Evolutionary conservation across 2,888 invertebrate genomes (phyloP).

Genomic region (Bombylius discolor): DNA sequence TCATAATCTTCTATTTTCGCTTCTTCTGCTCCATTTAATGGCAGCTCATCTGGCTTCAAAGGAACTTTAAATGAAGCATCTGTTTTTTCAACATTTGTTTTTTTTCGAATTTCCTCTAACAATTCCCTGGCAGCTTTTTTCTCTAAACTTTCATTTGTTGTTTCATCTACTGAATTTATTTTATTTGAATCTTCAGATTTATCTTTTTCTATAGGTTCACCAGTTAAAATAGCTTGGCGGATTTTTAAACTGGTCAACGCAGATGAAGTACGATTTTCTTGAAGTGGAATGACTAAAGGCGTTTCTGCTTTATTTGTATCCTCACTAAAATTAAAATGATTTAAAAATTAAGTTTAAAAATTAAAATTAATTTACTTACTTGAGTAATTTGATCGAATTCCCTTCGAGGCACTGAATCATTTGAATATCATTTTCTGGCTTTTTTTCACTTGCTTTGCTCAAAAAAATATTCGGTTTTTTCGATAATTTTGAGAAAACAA

Average conservation of each 20-base stretch:
- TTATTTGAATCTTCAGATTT: slow-evolving; percentile 35
- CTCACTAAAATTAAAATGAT: slow-evolving; percentile 33
- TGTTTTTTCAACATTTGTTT: slow-evolving; percentile 26
- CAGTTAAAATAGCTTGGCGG: slow-evolving; percentile 28
- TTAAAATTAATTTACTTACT: slow-evolving; percentile 41
- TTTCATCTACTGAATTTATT: slow-evolving; percentile 23
- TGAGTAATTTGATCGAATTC: slow-evolving; percentile 59
- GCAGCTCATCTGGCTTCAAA: slow-evolving; percentile 40
- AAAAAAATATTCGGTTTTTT: slow-evolving; percentile 40
- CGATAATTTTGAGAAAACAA: slow-evolving; percentile 59
- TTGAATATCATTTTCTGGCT: slow-evolving; percentile 45
- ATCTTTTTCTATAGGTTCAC: slow-evolving; percentile 26
- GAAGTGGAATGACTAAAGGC: slow-evolving; percentile 55
- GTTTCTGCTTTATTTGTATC: slow-evolving; percentile 27
- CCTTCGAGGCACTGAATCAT: slow-evolving; percentile 67
- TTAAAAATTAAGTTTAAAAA: slow-evolving; percentile 6
- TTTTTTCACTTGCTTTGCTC: slow-evolving; percentile 21
- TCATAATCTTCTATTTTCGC: slow-evolving; percentile 59
- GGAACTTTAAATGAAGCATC: slow-evolving; percentile 39
- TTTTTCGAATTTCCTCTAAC: slow-evolving; percentile 43
- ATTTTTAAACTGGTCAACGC: slow-evolving; percentile 34
- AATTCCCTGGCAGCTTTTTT: slow-evolving; percentile 63
- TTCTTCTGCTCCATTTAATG: slow-evolving; percentile 51
- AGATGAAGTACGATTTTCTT: slow-evolving; percentile 40
- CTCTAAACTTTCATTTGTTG: slow-evolving; percentile 33